Percentiles rank a stretch among this genome's conserved stretches.
Conservation (phyloP, 92 coral and sea anemone genomes). For the Palythoa grandis region DNA sequence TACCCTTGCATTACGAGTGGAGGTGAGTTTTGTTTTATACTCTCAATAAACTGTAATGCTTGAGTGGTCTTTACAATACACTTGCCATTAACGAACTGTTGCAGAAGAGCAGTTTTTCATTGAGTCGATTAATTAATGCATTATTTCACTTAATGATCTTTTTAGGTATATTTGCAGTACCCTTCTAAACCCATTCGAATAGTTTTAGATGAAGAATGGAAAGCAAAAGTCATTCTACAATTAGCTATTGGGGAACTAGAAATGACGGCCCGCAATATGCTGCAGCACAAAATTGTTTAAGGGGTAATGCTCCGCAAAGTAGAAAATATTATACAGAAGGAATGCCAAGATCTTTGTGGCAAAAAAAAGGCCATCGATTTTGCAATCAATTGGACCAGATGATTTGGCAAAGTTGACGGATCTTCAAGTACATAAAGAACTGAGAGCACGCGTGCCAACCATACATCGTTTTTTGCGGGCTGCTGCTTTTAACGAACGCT, state of each 20-base stretch:
- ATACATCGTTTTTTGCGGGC: constrained; percentile 41
- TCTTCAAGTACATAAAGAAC: constrained; percentile 28
- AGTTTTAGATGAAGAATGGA: constrained; percentile 20
- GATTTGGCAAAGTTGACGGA: constrained; percentile 33
- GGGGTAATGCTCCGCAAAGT: background rate
- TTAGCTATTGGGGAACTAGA: constrained; percentile 28
- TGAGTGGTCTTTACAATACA: background rate
- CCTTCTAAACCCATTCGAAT: constrained; percentile 34
- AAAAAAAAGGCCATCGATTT: constrained; percentile 34
- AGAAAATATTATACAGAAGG: background rate
- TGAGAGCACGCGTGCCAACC: constrained; percentile 41
- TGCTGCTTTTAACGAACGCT: constrained; percentile 34
- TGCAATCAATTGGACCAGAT: constrained; percentile 29
- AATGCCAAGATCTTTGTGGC: constrained; percentile 27
- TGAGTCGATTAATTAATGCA: background rate
- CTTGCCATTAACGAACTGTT: background rate
- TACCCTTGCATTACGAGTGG: constrained; percentile 30
- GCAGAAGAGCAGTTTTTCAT: background rate
- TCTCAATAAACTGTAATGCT: background rate
- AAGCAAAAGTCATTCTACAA: constrained; percentile 36
- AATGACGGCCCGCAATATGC: constrained; percentile 26
- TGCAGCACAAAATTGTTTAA: background rate
- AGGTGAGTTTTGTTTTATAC: constrained; percentile 25
- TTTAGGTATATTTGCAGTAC: constrained; percentile 36
- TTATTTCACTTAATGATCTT: background rate